Base-by-base conservation (phyloP, 2,113 vertebrate genomes). In the Brachionichthys hirsutus region DNA sequence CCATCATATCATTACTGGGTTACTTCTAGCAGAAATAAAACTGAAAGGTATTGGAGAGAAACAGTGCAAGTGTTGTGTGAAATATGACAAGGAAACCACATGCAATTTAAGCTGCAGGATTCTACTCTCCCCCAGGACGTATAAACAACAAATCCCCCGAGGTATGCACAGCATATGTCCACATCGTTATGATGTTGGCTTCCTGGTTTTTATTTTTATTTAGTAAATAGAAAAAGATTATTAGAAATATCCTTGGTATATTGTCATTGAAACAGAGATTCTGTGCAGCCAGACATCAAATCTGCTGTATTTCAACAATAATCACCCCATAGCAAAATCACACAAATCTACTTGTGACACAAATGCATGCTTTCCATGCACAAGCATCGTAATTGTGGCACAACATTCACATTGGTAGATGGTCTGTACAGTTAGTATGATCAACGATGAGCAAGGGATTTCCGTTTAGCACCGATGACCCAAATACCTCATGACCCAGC, bases 1-100 rank as follows among this genome's bases (percentile, higher is more conserved):
- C 45, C 63, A 57, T 80, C 65, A 70, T 34, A 69, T 69, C 51
- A 61, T 68, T 57, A 73, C 38, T 43, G 20, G 62, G 30, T 44
- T 9, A 50, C 18, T 48, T 67, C 43, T 15, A 40, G 41, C 6
- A 30, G 2, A 62, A 43, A 56, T 20, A 19, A 45, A 48, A 24
- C 11, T 42, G 24, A 45, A 38, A 43, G 24, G 12, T 35, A 7
- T 13, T 4, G 2, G 35, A 10, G 12, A 46, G 17, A 43, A 44
- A 62, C 20, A 44, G 11, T 10, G 24, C 11, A 30, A 44, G 11
- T 10, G 36, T n/a, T 52, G 9, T 15, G 14, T 40, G 15, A 67
- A 55, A 42, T 15, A 62, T 16, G 51, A 36, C 14, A 49, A 13
- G 24, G 6, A 46, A 43, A 64, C 11, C 17, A 35, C 38, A 54